These are phyloP conservation scores for Halcyon senegalensis DNA, from an alignment of 2,113 vertebrate species.

Conservation along the genomic window DNA sequence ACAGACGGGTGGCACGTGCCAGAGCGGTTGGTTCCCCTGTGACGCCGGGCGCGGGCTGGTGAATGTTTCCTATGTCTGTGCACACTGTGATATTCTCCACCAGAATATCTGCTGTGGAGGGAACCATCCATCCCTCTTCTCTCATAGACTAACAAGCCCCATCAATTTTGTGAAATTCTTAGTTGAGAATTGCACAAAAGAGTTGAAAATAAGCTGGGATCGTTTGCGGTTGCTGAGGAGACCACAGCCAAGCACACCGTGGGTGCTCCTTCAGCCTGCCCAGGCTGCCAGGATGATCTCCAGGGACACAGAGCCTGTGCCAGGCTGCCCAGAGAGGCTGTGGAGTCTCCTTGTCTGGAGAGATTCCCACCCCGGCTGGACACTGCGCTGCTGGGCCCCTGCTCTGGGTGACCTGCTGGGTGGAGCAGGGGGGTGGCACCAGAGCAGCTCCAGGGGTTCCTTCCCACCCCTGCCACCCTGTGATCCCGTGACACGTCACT, in stretches of 20 bases:
- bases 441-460: background rate
- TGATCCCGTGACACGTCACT: too few relatives aligned
- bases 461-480: background rate
- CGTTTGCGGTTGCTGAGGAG: background rate
- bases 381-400: too few relatives aligned
- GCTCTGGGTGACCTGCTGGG: background rate
- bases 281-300: background rate
- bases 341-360: background rate
- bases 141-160: background rate
- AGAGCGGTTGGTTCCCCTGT: background rate
- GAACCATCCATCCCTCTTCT: background rate
- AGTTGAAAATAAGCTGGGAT: background rate
- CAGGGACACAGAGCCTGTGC: background rate
- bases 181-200: background rate
- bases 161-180: background rate
- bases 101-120: background rate
- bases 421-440: background rate
- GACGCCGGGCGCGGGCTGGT: rapidly evolving
- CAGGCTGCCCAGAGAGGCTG: background rate
- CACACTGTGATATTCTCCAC: background rate
- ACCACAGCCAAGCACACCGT: rapidly evolving
- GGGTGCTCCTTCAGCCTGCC: background rate
- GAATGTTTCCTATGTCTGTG: background rate
- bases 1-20: rapidly evolving
- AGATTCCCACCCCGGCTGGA: background rate